phyloP scores from a whole-genome alignment of 64 coral and sea anemone species.

The Actinia equina region DNA sequence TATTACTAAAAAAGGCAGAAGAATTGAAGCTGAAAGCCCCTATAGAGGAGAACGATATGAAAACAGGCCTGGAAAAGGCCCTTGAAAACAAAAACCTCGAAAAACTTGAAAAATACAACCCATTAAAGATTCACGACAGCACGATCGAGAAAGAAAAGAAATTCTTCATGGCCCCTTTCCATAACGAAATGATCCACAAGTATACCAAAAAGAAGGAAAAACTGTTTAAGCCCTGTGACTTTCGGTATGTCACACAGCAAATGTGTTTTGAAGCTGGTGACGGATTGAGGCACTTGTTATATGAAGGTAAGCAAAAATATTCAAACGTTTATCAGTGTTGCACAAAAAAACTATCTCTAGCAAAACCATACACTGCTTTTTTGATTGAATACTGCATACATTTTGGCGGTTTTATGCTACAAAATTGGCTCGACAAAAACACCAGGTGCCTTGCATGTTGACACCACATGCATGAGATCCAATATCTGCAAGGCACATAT shows the following conservation, averaged over 20 bases:
- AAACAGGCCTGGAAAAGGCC: slow-evolving; percentile 12
- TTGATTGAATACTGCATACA: too few species aligned
- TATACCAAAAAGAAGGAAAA: not conserved
- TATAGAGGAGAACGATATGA: slow-evolving; percentile 43
- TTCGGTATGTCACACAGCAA: slow-evolving; percentile 6
- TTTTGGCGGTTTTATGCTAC: too few species aligned
- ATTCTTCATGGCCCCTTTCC: slow-evolving; percentile 41
- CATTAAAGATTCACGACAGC: slow-evolving; percentile 43
- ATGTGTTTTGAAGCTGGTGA: not conserved
- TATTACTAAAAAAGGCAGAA: slow-evolving; percentile 31
- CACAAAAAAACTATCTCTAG: too few species aligned
- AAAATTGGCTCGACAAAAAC: too few species aligned
- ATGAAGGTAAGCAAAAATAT: not conserved
- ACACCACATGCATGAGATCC: too few species aligned
- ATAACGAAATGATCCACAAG: not conserved
- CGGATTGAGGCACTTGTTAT: not conserved
- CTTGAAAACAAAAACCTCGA: not conserved
- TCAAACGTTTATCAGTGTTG: too few species aligned
- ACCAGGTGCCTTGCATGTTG: too few species aligned
- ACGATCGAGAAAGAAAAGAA: slow-evolving; percentile 6
- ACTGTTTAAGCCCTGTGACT: slow-evolving; percentile 9
- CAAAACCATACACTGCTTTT: too few species aligned
- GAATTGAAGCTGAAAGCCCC: slow-evolving; percentile 53
- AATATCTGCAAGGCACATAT: too few species aligned
- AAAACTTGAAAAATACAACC: slow-evolving; percentile 30